Evolutionary conservation across 23 tunicate genomes (phyloP).

Genomic region (Trididemnum nubilum): DNA sequence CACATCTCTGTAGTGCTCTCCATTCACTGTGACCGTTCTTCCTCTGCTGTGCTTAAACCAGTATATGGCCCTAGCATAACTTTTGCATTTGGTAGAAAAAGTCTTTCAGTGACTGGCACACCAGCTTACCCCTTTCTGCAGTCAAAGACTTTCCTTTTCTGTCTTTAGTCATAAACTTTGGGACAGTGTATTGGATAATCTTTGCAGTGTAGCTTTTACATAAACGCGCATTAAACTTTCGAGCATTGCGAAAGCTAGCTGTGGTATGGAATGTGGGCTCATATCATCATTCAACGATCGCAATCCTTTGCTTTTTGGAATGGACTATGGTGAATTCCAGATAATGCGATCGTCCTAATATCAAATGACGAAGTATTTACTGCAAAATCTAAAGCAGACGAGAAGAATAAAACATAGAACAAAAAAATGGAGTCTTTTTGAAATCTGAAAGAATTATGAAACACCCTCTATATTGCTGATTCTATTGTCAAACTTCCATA

Average conservation of each 20-base stretch:
- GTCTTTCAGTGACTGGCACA: conserved; percentile 26
- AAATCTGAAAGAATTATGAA: no score
- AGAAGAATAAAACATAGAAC: conserved; percentile 4
- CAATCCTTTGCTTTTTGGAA: conserved; percentile 19
- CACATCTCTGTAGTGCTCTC: conserved; percentile 16
- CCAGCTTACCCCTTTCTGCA: conserved; percentile 31
- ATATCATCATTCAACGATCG: conserved; percentile 1
- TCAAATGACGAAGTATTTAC: conserved; percentile 20
- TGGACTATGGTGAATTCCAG: not conserved
- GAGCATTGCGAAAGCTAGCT: not conserved
- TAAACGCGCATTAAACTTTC: not conserved
- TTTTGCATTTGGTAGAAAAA: no score
- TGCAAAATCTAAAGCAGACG: conserved; percentile 6
- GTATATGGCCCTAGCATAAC: conserved; percentile 18
- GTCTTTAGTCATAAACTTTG: conserved; percentile 22
- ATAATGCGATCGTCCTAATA: conserved; percentile 5
- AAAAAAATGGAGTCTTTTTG: conserved; percentile 11
- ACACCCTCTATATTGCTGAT: no score
- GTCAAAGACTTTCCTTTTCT: conserved; percentile 14
- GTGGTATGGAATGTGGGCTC: conserved; percentile 12
- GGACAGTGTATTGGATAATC: conserved; percentile 26
- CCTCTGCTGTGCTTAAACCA: conserved; percentile 6
- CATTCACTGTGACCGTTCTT: conserved; percentile 12
- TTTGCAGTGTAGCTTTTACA: not conserved
- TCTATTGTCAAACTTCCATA: no score